These are phyloP conservation scores for Chelonia mydas DNA, from an alignment of 2,797 vertebrate species.

Conservation along the genomic window DNA sequence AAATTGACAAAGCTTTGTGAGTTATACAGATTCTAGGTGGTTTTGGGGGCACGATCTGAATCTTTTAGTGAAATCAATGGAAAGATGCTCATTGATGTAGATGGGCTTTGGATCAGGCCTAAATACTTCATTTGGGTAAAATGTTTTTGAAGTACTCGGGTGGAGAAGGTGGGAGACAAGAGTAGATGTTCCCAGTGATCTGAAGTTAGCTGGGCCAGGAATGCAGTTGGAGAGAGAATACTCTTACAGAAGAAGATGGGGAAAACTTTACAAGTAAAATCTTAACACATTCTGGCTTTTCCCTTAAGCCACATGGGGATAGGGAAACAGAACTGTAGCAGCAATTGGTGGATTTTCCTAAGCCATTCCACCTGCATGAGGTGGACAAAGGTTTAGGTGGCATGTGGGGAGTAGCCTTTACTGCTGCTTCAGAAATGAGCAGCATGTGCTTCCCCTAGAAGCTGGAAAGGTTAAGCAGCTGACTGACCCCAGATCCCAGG, in stretches of 20 bases:
- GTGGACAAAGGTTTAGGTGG: background rate
- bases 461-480: background rate
- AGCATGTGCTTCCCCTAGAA: background rate
- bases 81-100: background rate
- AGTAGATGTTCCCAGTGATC: background rate
- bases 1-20: background rate
- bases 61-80: background rate
- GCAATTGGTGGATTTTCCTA: background rate
- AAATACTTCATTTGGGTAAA: background rate
- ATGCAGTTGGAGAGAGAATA: background rate
- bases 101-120: background rate
- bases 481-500: background rate
- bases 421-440: conserved; percentile 26
- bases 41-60: background rate
- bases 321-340: background rate
- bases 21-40: background rate
- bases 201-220: background rate
- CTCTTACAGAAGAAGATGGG: background rate
- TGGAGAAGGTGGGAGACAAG: background rate
- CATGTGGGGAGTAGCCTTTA: background rate
- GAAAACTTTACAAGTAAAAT: background rate
- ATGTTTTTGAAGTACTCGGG: background rate
- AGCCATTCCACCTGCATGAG: background rate
- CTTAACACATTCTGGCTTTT: background rate
- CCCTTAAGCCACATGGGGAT: background rate